Base-by-base conservation (phyloP, 2,113 vertebrate species). In the Passer montanus region DNA sequence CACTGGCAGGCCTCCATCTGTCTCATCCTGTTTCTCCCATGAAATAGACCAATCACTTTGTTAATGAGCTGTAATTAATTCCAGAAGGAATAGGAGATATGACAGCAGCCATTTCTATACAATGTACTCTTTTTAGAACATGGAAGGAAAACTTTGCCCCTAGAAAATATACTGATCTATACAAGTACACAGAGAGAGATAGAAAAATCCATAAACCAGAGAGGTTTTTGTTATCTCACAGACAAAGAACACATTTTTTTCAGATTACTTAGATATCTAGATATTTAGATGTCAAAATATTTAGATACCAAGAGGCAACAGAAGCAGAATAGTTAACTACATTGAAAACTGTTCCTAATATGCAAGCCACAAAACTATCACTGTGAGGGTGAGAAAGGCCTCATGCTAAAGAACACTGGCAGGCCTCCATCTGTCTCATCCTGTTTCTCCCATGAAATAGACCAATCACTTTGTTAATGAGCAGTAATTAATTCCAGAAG, bases 351-450 rank as follows among this genome's bases (percentile, higher is more conserved):
- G 28, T 55, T 89, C 63, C 55, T 88, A 59, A 87, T 53, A 68
- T 26, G 35, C 47, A 63, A 86, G 58, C 60, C 84, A 94, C 64
- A 66, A 62, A 92, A 88, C 63, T 74, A 73, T 73, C 58, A 60
- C 39, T 85, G 15, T 50, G 60, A 95, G 89, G 70, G 89, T 95
- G 88, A 96, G 84, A 95, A 95, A 94, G 66, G 86, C 81, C 78
- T 91, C 53, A 17, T 73, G 49, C 58, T 95, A 52, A 75, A 89
- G 59, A 95, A 73, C 67, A 74, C 50, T 93, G 90, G 93, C 94
- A 81, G 68, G 76, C 60, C 73, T 96, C 88, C 88, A 88, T 97
- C 44, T 84, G 26, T 74, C 89, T 91, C 66, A 59, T 91, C 35
- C 84, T 69, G 46, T 76, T 91, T 93, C 86, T 96, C 77, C 52